Base-by-base conservation (phyloP, 2,113 vertebrate species). In the Calyptommatus sinebrachiatus region DNA sequence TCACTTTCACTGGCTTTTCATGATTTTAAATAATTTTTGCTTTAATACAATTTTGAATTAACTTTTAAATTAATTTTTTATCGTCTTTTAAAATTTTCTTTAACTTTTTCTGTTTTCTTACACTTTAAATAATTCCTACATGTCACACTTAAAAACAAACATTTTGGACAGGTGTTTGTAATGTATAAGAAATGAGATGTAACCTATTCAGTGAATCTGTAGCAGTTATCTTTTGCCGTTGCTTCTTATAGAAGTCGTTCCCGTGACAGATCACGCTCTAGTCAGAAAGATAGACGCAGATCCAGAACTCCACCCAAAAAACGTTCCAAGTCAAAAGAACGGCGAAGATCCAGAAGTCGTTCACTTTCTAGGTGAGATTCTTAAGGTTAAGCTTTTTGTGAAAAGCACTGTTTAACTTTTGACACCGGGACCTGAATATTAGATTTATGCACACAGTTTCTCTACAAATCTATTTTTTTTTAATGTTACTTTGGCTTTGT, bases 251-350 rank as follows among this genome's bases (percentile, higher is more conserved):
- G 95, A 88, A 96, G 94, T 87, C 96, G 93, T 74, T 94, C 95
- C 26, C 94, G 95, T 5, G 95, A 95, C 84, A 95, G 93, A 85
- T 94, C 94, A 0, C 92, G 93, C 26, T 95, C 95, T 53, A 95
- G 89, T 81, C 91, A 92, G 12, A 95, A 94, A 83, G 95, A 97
- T 21, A 92, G 94, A 14, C 96, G 92, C 83, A 92, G 94, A 89
- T 96, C 96, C 65, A 93, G 96, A 79, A 93, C 94, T 77, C 90
- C 94, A 48, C 94, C 96, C 89, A 97, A 91, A 91, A 97, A 96
- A 82, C 93, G 87, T 31, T 98, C 97, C n/a, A 96, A 92, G 69
- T 99, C 97, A 85, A 94, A 91, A 67, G 98, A 99, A 73, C 94
- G 89, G 24, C 89, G 88, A n/a, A 96, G 83, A 62, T 97, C 96